These are phyloP conservation scores for Eulemur macaco DNA, from an alignment of 2,113 vertebrate genomes.

Conservation along the genomic window DNA sequence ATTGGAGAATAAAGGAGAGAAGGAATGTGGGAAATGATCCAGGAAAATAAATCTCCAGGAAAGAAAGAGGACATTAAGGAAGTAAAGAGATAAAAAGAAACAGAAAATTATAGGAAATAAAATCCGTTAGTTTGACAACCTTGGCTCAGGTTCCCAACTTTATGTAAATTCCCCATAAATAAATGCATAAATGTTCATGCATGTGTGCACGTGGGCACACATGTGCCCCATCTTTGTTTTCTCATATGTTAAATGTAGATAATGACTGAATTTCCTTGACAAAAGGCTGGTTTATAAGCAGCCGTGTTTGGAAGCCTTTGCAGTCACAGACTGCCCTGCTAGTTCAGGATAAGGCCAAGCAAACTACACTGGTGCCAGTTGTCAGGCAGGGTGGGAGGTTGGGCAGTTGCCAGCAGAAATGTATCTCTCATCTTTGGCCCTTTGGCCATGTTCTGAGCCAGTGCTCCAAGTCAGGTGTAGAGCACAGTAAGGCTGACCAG, in stretches of 20 bases:
- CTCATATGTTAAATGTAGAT: background rate
- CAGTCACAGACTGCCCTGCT: background rate
- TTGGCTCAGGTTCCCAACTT: background rate
- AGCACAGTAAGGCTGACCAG: background rate
- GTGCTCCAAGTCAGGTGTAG: background rate
- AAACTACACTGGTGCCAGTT: background rate
- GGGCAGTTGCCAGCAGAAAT: background rate
- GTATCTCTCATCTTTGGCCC: background rate
- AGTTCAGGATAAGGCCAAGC: background rate
- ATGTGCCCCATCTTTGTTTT: background rate
- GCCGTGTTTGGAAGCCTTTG: background rate
- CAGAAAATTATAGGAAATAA: background rate
- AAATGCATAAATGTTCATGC: no score
- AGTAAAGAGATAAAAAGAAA: background rate
- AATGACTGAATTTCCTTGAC: background rate
- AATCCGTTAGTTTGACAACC: background rate
- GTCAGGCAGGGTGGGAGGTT: background rate
- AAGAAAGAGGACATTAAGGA: background rate
- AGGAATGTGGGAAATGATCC: background rate
- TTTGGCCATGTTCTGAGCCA: background rate
- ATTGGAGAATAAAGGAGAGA: background rate
- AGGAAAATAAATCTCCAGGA: background rate
- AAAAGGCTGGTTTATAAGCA: background rate
- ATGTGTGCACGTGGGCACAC: rapidly evolving
- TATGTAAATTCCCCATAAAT: background rate